Evolutionary conservation across 1,140 invertebrate genomes (phyloP), one percentile per base, ranked within the genome.

Genomic region (Euwallacea fornicatus): DNA sequence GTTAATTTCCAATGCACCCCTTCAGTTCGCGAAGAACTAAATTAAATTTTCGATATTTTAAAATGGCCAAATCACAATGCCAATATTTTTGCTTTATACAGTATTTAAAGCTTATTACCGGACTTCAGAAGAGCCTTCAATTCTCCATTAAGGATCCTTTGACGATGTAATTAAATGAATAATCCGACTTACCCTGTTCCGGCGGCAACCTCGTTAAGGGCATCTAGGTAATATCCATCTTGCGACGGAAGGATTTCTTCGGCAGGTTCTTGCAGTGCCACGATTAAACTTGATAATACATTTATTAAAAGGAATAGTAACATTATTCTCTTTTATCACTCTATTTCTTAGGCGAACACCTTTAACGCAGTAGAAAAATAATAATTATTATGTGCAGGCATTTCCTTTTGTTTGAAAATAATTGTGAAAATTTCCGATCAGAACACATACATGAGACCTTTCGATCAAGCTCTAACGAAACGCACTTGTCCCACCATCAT

Each of bases 171-270:
- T 65, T 53, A 33, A 65, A 54, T 65, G 46, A 65, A 65, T 65
- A 65, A 63, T 65, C 47, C 46, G 42, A 60, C 66, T 68, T 53
- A 68, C 66, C 66, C 66, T 1, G 66, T 60, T 42, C 68, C 68
- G 33, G 68, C 59, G 15, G 60, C 59, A 64, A 69, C 59, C 55
- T 69, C 68, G 61, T 69, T 69, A 69, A 69, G 68, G n/a, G 68
- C 62, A 69, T 69, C 68, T 44, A 69, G 59, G 60, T 69, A 69
- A 63, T 69, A 69, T 55, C 68, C 68, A 58, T 69, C 68, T 13
- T 69, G 59, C 7, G 59, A 62, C 44, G 58, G 58, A 13, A 47
- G 58, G 11, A 63, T 44, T 69, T 62, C 61, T 33, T 33, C 21
- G 21, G 1, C 21, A 33, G 21, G 21, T 33, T 4, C 21, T 64